phyloP scores from a whole-genome alignment of 2,888 invertebrate species.

The Coenonympha arcania region DNA sequence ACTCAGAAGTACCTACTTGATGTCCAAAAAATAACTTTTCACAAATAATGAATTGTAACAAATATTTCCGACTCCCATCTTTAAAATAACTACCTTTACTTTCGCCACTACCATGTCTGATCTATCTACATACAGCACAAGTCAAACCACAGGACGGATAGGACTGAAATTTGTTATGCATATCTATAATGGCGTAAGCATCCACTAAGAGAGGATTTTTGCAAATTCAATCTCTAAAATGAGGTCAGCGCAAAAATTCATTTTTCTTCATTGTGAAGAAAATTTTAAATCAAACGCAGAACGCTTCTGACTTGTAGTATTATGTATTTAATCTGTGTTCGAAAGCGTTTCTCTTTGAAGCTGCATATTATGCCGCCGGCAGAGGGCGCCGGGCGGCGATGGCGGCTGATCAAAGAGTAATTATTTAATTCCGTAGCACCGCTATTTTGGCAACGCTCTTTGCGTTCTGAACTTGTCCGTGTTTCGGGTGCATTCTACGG shows the following conservation, averaged over 20 bases:
- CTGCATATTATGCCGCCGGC: conserved; percentile 61
- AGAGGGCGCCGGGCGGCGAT: conserved; percentile 35
- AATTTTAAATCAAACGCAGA: not conserved
- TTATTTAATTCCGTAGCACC: conserved; percentile 39
- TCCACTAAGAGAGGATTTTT: too few relatives aligned
- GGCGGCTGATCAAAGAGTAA: conserved; percentile 58
- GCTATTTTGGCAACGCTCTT: conserved; percentile 11
- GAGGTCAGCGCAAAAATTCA: not conserved
- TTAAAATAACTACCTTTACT: too few relatives aligned
- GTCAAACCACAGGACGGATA: too few relatives aligned
- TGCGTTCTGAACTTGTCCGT: conserved; percentile 11
- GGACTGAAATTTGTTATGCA: too few relatives aligned
- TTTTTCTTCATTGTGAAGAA: not conserved
- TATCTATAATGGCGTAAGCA: too few relatives aligned
- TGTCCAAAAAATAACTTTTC: too few relatives aligned
- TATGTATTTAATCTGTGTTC: not conserved
- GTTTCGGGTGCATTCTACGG: not conserved
- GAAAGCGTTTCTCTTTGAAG: conserved; percentile 45
- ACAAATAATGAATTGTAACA: too few relatives aligned
- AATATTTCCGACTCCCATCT: too few relatives aligned
- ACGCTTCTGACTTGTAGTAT: not conserved
- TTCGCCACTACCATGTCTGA: too few relatives aligned
- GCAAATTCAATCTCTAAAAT: too few relatives aligned
- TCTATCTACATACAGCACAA: too few relatives aligned
- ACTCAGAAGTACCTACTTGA: too few relatives aligned